Conservation (phyloP, 2,113 vertebrate species). For the Ahaetulla prasina region DNA sequence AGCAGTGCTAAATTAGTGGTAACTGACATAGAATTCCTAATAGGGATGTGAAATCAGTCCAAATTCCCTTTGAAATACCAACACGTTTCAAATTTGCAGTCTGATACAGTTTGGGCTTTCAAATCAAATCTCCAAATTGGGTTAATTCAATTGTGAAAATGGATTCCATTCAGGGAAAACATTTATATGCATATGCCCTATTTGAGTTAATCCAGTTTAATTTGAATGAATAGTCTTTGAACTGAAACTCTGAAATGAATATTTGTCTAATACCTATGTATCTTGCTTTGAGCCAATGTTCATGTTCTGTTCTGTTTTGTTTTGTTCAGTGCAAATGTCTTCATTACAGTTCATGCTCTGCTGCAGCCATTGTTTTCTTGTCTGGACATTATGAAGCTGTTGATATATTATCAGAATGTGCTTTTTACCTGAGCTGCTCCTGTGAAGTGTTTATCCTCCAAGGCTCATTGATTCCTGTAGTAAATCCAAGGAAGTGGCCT, state of each 20-base stretch:
- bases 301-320: not conserved
- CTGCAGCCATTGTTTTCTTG: not conserved
- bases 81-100: not conserved
- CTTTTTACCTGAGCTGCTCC: not conserved
- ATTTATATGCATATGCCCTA: not conserved
- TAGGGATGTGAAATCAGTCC: not conserved
- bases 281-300: not conserved
- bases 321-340: not conserved
- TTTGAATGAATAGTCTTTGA: not conserved
- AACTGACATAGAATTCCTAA: not conserved
- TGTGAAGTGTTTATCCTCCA: not conserved
- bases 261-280: not conserved
- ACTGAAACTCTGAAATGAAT: not conserved
- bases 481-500: not conserved
- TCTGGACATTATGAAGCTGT: not conserved
- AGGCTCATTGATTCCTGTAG: not conserved
- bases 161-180: not conserved
- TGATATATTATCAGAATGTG: not conserved
- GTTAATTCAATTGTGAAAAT: not conserved
- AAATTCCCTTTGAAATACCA: not conserved
- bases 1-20: not conserved
- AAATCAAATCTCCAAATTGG: not conserved
- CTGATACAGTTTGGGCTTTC: not conserved
- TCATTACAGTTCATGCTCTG: not conserved
- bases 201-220: not conserved